Conservation (phyloP, 2,113 vertebrate species). For the Dendrocopos noguchii region DNA sequence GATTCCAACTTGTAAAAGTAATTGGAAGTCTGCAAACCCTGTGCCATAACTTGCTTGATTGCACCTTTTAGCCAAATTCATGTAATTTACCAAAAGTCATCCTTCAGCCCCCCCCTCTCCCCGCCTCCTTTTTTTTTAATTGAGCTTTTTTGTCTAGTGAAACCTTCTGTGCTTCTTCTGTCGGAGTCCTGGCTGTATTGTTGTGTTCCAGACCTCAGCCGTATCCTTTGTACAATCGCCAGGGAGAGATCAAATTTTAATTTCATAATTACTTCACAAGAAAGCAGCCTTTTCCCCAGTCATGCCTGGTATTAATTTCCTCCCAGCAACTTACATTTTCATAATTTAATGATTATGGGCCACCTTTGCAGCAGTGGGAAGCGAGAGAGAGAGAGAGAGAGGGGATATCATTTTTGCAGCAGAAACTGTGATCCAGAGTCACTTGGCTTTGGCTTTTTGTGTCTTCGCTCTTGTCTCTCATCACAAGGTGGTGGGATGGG, state of each 20-base stretch:
- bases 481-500: accelerated
- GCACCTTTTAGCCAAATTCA: slow-evolving; percentile 65
- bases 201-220: slow-evolving; percentile 13
- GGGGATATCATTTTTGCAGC: not conserved
- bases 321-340: slow-evolving; percentile 71
- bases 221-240: slow-evolving; percentile 48
- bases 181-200: slow-evolving; percentile 10
- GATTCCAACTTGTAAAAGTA: slow-evolving; percentile 75
- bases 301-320: slow-evolving; percentile 73
- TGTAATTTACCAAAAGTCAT: slow-evolving; percentile 55
- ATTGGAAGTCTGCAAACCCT: slow-evolving; percentile 64
- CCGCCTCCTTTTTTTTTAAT: not conserved
- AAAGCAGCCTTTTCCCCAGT: slow-evolving; percentile 69
- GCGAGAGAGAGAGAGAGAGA: not conserved
- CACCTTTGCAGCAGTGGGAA: slow-evolving; percentile 36
- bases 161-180: not conserved
- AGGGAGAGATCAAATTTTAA: slow-evolving; percentile 76
- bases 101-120: not conserved
- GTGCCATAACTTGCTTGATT: slow-evolving; percentile 52
- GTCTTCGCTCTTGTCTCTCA: not conserved
- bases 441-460: not conserved
- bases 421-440: not conserved
- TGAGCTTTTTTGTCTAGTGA: slow-evolving; percentile 39
- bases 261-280: slow-evolving; percentile 78
- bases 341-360: slow-evolving; percentile 69